A percentile compares a stretch with the other conserved stretches of the same genome.
These are phyloP conservation scores for Phyllopteryx taeniolatus DNA, from an alignment of 2,113 vertebrate genomes.

Conservation along the genomic window DNA sequence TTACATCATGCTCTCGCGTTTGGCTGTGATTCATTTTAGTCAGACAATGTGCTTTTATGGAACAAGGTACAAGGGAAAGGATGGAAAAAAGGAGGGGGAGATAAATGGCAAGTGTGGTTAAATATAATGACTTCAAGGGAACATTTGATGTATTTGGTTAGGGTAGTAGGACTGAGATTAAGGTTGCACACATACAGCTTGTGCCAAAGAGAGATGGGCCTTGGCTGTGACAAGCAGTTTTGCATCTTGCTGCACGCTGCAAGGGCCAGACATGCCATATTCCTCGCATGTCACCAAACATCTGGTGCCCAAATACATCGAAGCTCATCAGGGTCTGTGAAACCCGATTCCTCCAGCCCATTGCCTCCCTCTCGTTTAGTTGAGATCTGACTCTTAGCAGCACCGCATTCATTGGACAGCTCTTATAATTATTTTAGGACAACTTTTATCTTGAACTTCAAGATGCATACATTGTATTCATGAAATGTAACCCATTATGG, in stretches of 20 bases:
- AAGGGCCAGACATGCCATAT: constrained; percentile 27
- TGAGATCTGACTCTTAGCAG: constrained; percentile 22
- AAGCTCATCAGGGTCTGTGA: constrained; percentile 38
- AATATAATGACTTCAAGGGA: constrained; percentile 14
- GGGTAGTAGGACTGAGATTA: constrained; percentile 11
- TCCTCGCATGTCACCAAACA: constrained; percentile 56
- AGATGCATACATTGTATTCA: background rate
- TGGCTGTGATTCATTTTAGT: constrained; percentile 6
- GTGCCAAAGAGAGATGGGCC: constrained; percentile 43
- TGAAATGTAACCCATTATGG: background rate
- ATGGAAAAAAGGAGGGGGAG: background rate
- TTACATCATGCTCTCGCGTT: background rate
- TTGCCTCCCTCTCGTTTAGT: constrained; percentile 28
- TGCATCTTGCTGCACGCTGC: constrained; percentile 53
- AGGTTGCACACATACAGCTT: constrained; percentile 17
- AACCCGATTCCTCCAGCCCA: constrained; percentile 36
- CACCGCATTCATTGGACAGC: constrained; percentile 5
- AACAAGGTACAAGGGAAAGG: background rate
- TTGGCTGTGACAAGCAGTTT: constrained; percentile 49
- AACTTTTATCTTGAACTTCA: background rate
- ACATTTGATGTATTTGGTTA: constrained; percentile 16
- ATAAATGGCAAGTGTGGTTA: background rate
- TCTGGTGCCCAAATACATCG: constrained; percentile 59
- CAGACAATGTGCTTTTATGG: background rate
- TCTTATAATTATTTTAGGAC: background rate